These are phyloP conservation scores for Oxygymnocypris stewartii DNA, from an alignment of 2,113 vertebrate species.

Conservation along the genomic window DNA sequence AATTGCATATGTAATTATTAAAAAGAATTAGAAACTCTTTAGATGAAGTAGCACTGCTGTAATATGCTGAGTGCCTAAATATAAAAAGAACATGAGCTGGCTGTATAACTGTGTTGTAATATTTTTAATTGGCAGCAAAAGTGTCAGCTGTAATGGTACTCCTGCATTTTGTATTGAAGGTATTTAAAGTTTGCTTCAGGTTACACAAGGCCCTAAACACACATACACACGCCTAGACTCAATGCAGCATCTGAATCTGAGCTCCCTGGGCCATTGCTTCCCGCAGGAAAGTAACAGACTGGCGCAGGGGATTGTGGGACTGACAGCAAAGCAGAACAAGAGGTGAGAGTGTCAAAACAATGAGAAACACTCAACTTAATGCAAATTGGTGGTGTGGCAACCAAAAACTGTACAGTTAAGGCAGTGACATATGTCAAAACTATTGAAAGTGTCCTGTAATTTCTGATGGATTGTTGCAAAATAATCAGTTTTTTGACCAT, in stretches of 20 bases:
- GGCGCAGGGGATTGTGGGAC: not conserved
- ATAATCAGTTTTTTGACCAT: not conserved
- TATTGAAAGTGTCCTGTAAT: not conserved
- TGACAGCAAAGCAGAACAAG: not conserved
- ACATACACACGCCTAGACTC: conserved; percentile 18
- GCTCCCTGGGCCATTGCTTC: conserved; percentile 28
- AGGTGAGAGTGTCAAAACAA: not conserved
- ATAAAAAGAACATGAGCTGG: not conserved
- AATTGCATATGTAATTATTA: not conserved
- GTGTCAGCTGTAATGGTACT: not conserved
- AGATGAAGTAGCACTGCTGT: not conserved
- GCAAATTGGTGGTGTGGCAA: not conserved
- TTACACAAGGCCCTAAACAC: conserved; percentile 28
- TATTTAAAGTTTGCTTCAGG: not conserved
- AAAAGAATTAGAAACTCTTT: not conserved
- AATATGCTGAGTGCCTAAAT: not conserved
- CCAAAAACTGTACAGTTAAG: not conserved
- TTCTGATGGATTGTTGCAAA: not conserved
- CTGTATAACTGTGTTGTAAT: not conserved
- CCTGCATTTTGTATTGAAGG: not conserved
- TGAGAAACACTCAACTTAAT: not conserved
- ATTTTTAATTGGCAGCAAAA: not conserved
- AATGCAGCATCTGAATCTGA: conserved; percentile 44
- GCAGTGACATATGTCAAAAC: not conserved
- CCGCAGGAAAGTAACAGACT: not conserved